Evolutionary conservation across 2,888 invertebrate species (phyloP).

Genomic region (Spatulosminthurus flaviceps): DNA sequence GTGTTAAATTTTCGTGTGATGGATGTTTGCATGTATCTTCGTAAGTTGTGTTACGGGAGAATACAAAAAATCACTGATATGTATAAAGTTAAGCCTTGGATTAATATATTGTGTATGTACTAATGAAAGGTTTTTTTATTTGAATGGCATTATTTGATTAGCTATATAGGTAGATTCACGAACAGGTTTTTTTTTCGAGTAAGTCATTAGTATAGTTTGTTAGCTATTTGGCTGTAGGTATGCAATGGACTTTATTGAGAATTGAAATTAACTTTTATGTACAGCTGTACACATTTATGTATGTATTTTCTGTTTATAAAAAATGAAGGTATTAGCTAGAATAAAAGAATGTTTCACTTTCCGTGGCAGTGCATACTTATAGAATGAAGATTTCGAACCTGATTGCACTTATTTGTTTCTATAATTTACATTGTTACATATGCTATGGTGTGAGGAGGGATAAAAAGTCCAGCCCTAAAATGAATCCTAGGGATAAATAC

Average conservation of each 20-base stretch:
- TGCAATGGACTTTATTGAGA: slow-evolving; percentile 9
- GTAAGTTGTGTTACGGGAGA: too few species aligned
- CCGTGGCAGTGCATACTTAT: too few species aligned
- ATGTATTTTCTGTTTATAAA: too few species aligned
- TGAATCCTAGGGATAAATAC: not conserved
- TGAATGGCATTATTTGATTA: too few species aligned
- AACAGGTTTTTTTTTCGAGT: not conserved
- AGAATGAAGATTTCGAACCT: not conserved
- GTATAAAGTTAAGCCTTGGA: too few species aligned
- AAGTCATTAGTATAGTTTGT: not conserved
- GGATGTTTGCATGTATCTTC: too few species aligned
- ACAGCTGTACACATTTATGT: too few species aligned
- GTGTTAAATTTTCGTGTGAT: too few species aligned
- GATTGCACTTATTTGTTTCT: slow-evolving; percentile 14
- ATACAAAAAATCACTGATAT: too few species aligned
- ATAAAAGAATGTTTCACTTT: not conserved
- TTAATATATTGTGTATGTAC: too few species aligned
- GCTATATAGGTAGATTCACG: too few species aligned
- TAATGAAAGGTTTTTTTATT: too few species aligned
- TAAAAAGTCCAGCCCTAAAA: not conserved
- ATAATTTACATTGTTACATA: slow-evolving; percentile 14
- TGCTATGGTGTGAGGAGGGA: slow-evolving; percentile 3
- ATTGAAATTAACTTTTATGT: not conserved
- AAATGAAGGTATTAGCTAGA: not conserved
- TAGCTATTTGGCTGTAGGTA: not conserved